Evolutionary conservation across 2,797 vertebrate genomes (phyloP), one percentile per base, ranked within the genome.

Genomic region (Enteromius paludinosus): DNA sequence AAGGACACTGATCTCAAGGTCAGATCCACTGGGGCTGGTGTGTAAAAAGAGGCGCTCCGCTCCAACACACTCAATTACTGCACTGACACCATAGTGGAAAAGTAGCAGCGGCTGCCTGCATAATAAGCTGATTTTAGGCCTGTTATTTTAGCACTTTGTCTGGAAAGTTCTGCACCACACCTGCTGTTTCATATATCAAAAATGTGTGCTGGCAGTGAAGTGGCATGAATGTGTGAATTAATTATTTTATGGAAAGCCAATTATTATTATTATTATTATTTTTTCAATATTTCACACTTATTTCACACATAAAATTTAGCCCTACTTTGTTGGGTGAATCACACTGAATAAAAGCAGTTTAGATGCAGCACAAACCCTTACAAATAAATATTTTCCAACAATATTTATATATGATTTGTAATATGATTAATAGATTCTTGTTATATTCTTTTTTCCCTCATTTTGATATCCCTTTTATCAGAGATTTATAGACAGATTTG

Each of bases 1-100:
- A 88, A 82, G 82, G 83, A 78, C 85, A 85, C 84, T 33, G 56
- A 85, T 56, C 78, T 94, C 93, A 95, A 95, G 94, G 94, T 95
- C 92, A 94, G 91, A 91, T 90, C 86, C 87, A 85, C 83, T 87
- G 91, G 90, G 90, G 87, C 85, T 79, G 79, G 86, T 86, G 87
- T 88, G 88, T 89, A 89, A 85, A 87, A 87, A 90, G 88, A 88
- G 90, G 84, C 83, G n/a, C 81, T 85, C 23, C n/a, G 78, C 86
- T 87, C 81, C 82, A 80, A 76, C 72, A 68, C 23, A 28, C 78
- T 79, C 77, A 92, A 87, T 90, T 72, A 85, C 77, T 83, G 81
- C 66, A n/a, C 76, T 76, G 47, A 87, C 83, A 87, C 82, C 74
- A n/a, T 28, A 47, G 59, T 78, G 74, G 82, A 82, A 86, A 84